Base-by-base conservation (phyloP, 2,113 vertebrate genomes). In the Thamnophis sirtalis region DNA sequence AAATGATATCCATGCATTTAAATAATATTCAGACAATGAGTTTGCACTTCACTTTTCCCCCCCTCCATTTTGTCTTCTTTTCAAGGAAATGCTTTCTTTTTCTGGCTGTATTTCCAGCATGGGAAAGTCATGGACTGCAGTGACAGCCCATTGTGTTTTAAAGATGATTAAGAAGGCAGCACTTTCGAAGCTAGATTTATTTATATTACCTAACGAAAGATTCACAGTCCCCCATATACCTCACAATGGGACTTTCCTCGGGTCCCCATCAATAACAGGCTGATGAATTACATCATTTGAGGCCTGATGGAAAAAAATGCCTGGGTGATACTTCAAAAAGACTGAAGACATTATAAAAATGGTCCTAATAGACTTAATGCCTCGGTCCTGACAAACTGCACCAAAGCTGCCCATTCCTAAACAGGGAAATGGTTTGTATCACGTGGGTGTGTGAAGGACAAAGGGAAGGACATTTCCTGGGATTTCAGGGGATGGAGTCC, bases 21-120 rank as follows among this genome's bases (percentile, higher is more conserved):
- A 80, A 80, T 56, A 11, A 91, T 80, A 28, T 38, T 19, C 21
- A n/a, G 90, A 0, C 85, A 92, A 95, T 53, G 19, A 13, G 21
- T 92, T 94, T 48, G 33, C 0, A 63, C 89, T 88, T 93, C 55
- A 80, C 86, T 93, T 56, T 91, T 0, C 2, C 54, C 5, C 5
- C 3, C 22, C 86, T 5, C 0, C 91, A 84, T 51, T 91, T n/a
- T 94, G 38, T 93, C 86, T 94, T 55, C 90, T 63, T 90, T 80
- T 92, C 33, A 56, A 93, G 86, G 88, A 92, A 90, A 54, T 92
- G 93, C 54, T 91, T 8, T 58, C 26, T 89, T 94, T 55, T 5
- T 17, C 92, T 85, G 93, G 84, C 24, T 19, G 4, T 92, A 28
- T 55, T 84, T 89, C 43, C 85, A 90, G 51, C 5, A n/a, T 22